These are phyloP conservation scores for Acrossocheilus fasciatus DNA, from an alignment of 2,797 vertebrate species.

Conservation along the genomic window DNA sequence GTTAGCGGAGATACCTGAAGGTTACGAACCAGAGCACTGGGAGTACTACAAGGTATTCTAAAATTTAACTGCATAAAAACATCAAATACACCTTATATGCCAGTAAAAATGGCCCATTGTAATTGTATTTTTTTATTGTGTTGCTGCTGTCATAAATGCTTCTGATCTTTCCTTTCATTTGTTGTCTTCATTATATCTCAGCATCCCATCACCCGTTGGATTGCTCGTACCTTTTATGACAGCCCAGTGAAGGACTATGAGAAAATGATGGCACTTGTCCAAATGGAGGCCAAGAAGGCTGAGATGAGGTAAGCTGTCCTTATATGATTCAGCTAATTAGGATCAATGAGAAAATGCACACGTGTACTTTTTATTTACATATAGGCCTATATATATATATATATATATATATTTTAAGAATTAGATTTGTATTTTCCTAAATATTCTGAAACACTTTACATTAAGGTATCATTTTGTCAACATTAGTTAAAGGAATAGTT, in stretches of 20 bases:
- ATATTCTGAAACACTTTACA: not conserved
- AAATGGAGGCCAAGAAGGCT: slow-evolving; percentile 83
- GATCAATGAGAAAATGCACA: not conserved
- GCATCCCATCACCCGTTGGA: slow-evolving; percentile 96
- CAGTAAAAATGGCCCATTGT: not conserved
- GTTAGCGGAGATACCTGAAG: slow-evolving; percentile 90
- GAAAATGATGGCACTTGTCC: slow-evolving; percentile 86
- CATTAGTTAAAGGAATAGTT: not conserved
- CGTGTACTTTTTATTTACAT: too few species aligned
- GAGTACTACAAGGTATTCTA: slow-evolving; percentile 83
- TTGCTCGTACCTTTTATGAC: slow-evolving; percentile 80
- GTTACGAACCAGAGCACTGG: slow-evolving; percentile 92
- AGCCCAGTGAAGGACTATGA: slow-evolving; percentile 92
- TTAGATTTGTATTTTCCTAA: not conserved
- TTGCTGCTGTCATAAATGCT: not conserved
- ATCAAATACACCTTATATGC: too few species aligned
- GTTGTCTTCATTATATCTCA: slow-evolving; percentile 62
- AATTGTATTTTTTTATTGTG: not conserved
- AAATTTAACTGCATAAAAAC: not conserved
- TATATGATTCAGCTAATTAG: not conserved
- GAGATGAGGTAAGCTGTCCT: slow-evolving; percentile 81
- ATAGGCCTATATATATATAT: too few species aligned
- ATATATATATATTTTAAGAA: too few species aligned
- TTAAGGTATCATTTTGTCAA: not conserved
- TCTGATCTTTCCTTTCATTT: not conserved